Percentiles rank a stretch among this genome's conserved stretches.
Evolutionary conservation across 1,140 invertebrate species (phyloP).

Genomic region (Philotrypesis tridentata): DNA sequence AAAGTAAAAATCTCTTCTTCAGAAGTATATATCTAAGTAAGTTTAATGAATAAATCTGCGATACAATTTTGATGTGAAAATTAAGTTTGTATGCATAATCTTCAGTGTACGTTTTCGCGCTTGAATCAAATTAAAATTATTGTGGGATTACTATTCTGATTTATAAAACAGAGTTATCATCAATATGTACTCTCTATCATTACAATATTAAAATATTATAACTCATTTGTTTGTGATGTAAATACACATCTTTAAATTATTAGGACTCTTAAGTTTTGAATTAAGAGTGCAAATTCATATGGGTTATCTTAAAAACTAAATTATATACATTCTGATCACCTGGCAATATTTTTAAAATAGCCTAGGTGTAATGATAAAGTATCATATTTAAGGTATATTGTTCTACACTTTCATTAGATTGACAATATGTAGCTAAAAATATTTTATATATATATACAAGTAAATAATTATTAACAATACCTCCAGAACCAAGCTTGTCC

Average conservation of each 20-base stretch:
- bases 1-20: constrained; percentile 26
- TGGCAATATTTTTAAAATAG: constrained; percentile 32
- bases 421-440: constrained; percentile 36
- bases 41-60: constrained; percentile 25
- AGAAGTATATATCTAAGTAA: constrained; percentile 1
- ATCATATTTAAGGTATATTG: constrained; percentile 39
- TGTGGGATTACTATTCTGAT: constrained; percentile 1
- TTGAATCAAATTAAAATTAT: constrained; percentile 10
- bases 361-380: constrained; percentile 18
- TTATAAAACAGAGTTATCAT: constrained; percentile 13
- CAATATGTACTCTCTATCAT: constrained; percentile 25
- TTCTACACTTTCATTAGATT: constrained; percentile 25
- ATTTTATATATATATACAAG: constrained; percentile 34
- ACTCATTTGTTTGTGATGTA: constrained; percentile 4
- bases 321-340: constrained; percentile 49
- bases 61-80: constrained; percentile 35
- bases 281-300: constrained; percentile 29
- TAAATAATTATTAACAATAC: constrained; percentile 42
- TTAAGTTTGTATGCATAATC: constrained; percentile 23
- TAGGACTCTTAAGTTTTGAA: constrained; percentile 13
- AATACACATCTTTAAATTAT: constrained; percentile 17
- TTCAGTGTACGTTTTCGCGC: constrained; percentile 25
- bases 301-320: constrained; percentile 40
- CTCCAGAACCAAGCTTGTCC: constrained; percentile 24
- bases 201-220: constrained; percentile 26